phyloP scores from a whole-genome alignment of 2,797 vertebrate genomes.

The Urosaurus nigricauda region DNA sequence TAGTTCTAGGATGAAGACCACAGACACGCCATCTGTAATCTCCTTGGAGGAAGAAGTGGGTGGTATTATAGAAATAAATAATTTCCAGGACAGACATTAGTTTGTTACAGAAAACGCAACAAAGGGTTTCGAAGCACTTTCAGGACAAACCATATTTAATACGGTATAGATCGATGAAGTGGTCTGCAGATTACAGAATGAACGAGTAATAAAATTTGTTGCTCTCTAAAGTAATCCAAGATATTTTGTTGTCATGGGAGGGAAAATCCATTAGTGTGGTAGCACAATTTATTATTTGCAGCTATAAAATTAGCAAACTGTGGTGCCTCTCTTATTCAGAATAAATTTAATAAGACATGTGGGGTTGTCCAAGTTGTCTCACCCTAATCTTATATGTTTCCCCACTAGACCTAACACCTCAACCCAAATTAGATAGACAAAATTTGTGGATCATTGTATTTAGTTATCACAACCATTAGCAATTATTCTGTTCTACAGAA shows the following conservation, averaged over 20 bases:
- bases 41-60: background rate
- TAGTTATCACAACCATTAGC: background rate
- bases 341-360: background rate
- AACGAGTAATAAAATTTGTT: background rate
- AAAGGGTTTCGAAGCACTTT: background rate
- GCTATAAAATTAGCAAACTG: background rate
- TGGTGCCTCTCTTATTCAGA: background rate
- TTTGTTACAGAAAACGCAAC: background rate
- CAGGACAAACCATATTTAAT: background rate
- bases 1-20: background rate
- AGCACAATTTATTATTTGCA: background rate
- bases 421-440: background rate
- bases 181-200: background rate
- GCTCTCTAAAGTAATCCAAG: background rate
- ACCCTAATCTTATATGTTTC: background rate
- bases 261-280: background rate
- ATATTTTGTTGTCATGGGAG: background rate
- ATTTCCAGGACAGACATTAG: too few species aligned
- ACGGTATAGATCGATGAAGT: background rate
- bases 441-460: constrained; percentile 8
- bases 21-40: background rate
- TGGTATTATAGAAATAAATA: background rate
- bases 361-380: background rate
- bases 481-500: background rate
- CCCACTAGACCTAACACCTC: background rate